Percentiles rank a stretch among this genome's conserved stretches.
These are phyloP conservation scores for Aphidius gifuensis DNA, from an alignment of 1,140 invertebrate species.

Conservation along the genomic window DNA sequence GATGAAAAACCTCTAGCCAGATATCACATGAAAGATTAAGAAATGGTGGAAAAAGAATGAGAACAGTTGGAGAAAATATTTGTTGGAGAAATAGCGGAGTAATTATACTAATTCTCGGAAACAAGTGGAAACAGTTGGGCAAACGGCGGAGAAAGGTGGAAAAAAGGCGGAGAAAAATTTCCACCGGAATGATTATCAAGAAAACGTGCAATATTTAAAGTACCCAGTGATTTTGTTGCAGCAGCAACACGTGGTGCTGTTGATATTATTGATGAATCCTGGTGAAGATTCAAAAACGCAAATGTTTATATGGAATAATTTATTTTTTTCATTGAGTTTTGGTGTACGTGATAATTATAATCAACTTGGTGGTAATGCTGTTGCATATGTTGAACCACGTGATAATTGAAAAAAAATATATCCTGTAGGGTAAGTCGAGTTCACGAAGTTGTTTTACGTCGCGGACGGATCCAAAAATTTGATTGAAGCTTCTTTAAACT, in stretches of 20 bases:
- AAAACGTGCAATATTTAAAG: slow-evolving; percentile 97
- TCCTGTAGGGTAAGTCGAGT: too few species aligned
- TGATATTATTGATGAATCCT: slow-evolving; percentile 97
- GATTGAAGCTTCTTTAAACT: too few species aligned
- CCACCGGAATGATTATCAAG: slow-evolving; percentile 85
- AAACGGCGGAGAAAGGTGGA: too few species aligned
- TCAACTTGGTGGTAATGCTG: slow-evolving; percentile 95
- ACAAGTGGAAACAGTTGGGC: too few species aligned
- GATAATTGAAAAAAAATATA: slow-evolving; percentile 71
- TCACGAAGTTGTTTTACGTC: too few species aligned
- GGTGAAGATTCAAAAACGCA: slow-evolving; percentile 99
- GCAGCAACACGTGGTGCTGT: slow-evolving; percentile 94
- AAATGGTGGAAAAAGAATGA: too few species aligned
- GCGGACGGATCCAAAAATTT: too few species aligned
- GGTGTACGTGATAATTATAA: slow-evolving; percentile 99
- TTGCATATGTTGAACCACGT: slow-evolving; percentile 91
- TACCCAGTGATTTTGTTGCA: slow-evolving; percentile 95
- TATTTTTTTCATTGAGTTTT: slow-evolving; percentile 98
- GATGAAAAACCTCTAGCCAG: slow-evolving; percentile 71
- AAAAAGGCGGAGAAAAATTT: slow-evolving; percentile 67
- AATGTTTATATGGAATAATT: slow-evolving; percentile 99
- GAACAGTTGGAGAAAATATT: too few species aligned
- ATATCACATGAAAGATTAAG: too few species aligned
- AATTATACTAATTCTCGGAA: too few species aligned
- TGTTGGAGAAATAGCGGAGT: too few species aligned